Conservation (phyloP, 2,888 invertebrate genomes). For the Hypsopygia costalis region DNA sequence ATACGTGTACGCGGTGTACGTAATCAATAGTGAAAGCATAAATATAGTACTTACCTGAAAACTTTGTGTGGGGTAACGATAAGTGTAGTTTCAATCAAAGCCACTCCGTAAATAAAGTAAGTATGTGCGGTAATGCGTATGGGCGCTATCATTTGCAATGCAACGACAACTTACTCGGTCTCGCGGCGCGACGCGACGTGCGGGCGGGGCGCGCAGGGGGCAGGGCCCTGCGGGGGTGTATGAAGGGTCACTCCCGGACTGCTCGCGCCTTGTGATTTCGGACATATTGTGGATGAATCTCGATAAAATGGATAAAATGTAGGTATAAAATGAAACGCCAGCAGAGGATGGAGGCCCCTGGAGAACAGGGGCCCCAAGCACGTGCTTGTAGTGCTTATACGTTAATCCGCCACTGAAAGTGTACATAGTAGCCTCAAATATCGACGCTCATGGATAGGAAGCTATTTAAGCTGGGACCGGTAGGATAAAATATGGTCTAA, state of each 20-base stretch:
- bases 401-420: no score
- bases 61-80: conserved; percentile 2
- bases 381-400: no score
- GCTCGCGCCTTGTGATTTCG: conserved; percentile 1
- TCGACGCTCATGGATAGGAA: no score
- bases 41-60: conserved; percentile 4
- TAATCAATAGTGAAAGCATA: conserved; percentile 3
- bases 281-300: no score
- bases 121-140: conserved; percentile 3
- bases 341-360: no score
- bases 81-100: conserved; percentile 4
- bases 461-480: no score
- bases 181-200: conserved; percentile 1
- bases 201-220: conserved; percentile 1
- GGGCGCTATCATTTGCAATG: conserved; percentile 1
- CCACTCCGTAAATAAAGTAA: neutral
- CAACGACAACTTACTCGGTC: conserved; percentile 2
- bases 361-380: no score
- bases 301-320: no score
- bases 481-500: no score
- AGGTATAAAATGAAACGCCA: no score
- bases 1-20: conserved; percentile 2
- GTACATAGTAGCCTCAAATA: no score
- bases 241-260: conserved; percentile 4
- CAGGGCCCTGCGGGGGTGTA: neutral